A percentile compares a stretch with the other conserved stretches of the same genome.
These are phyloP conservation scores for Eilema depressum DNA, from an alignment of 2,888 invertebrate species.

Conservation along the genomic window DNA sequence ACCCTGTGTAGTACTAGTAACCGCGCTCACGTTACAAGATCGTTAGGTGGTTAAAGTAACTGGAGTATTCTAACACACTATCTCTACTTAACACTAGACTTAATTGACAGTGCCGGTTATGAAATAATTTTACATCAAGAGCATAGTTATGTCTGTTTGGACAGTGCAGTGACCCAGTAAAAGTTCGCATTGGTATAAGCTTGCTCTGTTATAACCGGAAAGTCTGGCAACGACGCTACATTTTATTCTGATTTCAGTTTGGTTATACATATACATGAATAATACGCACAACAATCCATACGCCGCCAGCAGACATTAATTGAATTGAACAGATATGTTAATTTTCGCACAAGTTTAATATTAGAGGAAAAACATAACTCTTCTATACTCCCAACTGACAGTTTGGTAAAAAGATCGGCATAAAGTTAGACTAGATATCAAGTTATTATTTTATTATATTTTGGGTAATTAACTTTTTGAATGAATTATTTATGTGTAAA, in stretches of 20 bases:
- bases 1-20: slow-evolving; percentile 20
- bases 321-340: not conserved
- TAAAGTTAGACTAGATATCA: too few relatives aligned
- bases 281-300: not conserved
- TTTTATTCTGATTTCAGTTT: slow-evolving; percentile 38
- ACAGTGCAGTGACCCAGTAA: slow-evolving; percentile 51
- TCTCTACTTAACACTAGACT: not conserved
- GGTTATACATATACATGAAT: not conserved
- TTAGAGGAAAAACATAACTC: too few relatives aligned
- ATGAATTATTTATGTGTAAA: too few relatives aligned
- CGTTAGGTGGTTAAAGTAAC: slow-evolving; percentile 20
- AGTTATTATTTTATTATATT: too few relatives aligned
- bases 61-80: not conserved
- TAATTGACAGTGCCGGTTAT: not conserved
- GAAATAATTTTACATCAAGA: slow-evolving; percentile 2
- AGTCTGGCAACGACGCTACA: slow-evolving; percentile 42
- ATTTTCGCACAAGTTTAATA: not conserved
- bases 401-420: too few relatives aligned
- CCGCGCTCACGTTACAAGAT: slow-evolving; percentile 50
- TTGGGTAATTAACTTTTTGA: too few relatives aligned
- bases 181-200: slow-evolving; percentile 43
- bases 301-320: slow-evolving; percentile 18
- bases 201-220: slow-evolving; percentile 47
- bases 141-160: slow-evolving; percentile 35
- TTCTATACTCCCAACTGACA: too few relatives aligned